These are phyloP conservation scores for Gila orcuttii DNA, from an alignment of 2,113 vertebrate genomes.

Conservation along the genomic window DNA sequence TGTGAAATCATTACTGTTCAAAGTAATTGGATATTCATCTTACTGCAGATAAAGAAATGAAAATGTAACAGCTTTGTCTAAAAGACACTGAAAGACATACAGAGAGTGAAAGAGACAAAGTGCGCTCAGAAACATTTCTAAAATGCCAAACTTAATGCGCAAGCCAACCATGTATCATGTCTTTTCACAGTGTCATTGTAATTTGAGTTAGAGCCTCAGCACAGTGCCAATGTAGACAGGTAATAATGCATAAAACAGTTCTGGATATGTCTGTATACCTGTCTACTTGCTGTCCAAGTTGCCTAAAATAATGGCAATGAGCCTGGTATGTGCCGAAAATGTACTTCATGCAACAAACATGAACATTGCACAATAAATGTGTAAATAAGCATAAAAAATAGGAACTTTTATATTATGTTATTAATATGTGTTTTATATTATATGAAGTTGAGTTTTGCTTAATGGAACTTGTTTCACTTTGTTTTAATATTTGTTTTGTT, in stretches of 20 bases:
- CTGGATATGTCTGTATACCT: background rate
- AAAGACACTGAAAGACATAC: background rate
- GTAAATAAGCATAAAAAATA: background rate
- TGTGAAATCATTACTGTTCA: constrained; percentile 30
- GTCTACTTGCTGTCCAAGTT: constrained; percentile 10
- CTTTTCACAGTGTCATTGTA: background rate
- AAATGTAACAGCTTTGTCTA: constrained; percentile 34
- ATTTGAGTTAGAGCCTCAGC: background rate
- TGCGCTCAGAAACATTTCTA: background rate
- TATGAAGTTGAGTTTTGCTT: background rate
- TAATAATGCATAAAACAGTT: constrained; percentile 10
- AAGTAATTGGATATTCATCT: constrained; percentile 49
- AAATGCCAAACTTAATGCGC: constrained; percentile 23
- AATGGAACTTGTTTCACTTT: background rate
- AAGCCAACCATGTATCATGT: constrained; percentile 1
- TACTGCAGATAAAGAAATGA: constrained; percentile 22
- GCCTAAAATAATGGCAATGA: background rate
- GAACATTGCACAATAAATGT: background rate
- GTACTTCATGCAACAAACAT: background rate
- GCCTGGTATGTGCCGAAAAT: background rate
- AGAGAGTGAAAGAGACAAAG: background rate
- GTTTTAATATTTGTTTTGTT: background rate
- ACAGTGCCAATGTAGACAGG: background rate
- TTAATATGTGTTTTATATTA: background rate
- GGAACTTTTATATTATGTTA: too few species aligned